Evolutionary conservation across 2,113 vertebrate genomes (phyloP), one percentile per base, ranked within the genome.

Genomic region (Cettia cetti): DNA sequence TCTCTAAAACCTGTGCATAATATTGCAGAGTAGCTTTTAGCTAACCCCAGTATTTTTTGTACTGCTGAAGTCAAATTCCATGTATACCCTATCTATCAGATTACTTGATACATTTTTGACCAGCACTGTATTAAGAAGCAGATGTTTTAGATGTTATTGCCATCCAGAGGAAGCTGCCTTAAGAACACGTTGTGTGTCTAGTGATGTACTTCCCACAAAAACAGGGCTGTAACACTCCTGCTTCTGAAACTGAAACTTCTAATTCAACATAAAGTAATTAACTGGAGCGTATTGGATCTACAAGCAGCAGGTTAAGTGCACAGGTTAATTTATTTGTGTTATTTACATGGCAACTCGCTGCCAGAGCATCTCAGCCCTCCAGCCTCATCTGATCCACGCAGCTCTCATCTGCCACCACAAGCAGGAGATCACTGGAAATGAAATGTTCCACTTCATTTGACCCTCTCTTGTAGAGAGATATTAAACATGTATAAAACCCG

Each of bases 371-470:
- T 80, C 78, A 77, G 71, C 56, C 91, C 70, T 24, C 26, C 74
- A 69, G 86, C 61, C 78, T 71, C 31, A 20, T 60, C 71, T 74
- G 44, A 65, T 86, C 71, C 71, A 54, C 31, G 1, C 28, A 80
- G 71, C 88, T 90, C 78, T 88, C 40, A 12, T 61, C 94, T 80
- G 81, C 83, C 86, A 70, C 61, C 75, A 69, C 65, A 64, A 92
- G 71, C 59, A 84, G 4, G 0, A 85, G 78, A 92, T 69, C 91
- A 26, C 82, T 39, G 74, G 35, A 90, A 96, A 94, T 66, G 31
- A 90, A 93, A 95, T 30, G 94, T 97, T 97, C 95, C 72, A 80
- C 94, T 97, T 93, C 88, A 82, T 96, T 93, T 97, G 94, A 95
- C 92, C 90, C 96, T 75, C 91, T 60, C 96, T 95, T 86, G 94